A percentile compares a stretch with the other conserved stretches of the same genome.
These are phyloP conservation scores for Belgica antarctica DNA, from an alignment of 2,888 invertebrate species.

Conservation along the genomic window DNA sequence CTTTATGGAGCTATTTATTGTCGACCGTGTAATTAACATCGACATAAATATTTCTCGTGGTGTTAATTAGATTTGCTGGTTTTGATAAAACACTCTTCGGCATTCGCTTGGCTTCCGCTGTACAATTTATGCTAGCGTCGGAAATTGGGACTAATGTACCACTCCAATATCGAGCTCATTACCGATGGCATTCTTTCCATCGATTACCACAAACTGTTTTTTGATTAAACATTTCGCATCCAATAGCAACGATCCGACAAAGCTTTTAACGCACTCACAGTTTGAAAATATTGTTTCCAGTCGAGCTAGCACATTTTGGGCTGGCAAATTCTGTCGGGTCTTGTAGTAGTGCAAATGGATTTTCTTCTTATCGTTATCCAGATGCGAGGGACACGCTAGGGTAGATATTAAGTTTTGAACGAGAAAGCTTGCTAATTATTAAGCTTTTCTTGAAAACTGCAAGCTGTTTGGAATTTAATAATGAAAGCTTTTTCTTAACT, in stretches of 20 bases:
- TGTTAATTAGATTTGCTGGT: slow-evolving; percentile 42
- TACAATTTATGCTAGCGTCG: not conserved
- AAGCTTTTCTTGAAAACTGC: too few species aligned
- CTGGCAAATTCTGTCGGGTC: not conserved
- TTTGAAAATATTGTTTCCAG: slow-evolving; percentile 12
- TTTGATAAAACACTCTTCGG: slow-evolving; percentile 15
- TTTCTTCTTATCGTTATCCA: too few species aligned
- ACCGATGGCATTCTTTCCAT: not conserved
- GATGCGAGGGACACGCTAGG: too few species aligned
- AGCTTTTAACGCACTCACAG: not conserved
- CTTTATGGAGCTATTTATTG: slow-evolving; percentile 30
- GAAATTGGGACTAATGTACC: not conserved
- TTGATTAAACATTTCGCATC: not conserved
- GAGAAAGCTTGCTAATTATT: too few species aligned
- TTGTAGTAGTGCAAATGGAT: not conserved
- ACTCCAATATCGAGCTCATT: not conserved
- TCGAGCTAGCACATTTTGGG: not conserved
- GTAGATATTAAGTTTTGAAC: too few species aligned
- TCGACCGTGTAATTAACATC: slow-evolving; percentile 18
- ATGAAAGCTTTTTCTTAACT: too few species aligned
- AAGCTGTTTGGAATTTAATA: too few species aligned
- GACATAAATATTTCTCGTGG: slow-evolving; percentile 32
- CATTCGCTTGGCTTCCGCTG: not conserved
- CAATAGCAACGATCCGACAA: not conserved
- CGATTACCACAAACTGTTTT: not conserved